These are phyloP conservation scores for Gerris lacustris DNA, from an alignment of 2,888 invertebrate species.

Conservation along the genomic window DNA sequence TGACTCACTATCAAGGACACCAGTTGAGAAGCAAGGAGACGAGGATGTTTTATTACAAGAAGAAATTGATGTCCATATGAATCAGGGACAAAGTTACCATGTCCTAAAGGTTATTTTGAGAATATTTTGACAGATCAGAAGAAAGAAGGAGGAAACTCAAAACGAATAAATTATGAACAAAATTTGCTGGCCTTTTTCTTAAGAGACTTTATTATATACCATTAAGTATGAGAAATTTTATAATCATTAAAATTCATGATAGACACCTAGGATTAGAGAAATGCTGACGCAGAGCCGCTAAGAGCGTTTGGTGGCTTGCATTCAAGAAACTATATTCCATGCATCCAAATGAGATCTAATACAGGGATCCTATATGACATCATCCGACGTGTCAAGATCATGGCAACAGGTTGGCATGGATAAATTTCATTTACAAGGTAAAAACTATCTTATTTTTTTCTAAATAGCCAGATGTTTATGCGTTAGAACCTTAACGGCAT, in stretches of 20 bases:
- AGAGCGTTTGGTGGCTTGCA: constrained; percentile 13
- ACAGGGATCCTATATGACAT: not conserved
- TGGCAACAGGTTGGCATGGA: constrained; percentile 13
- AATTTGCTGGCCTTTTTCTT: too few species aligned
- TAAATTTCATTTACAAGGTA: constrained; percentile 5
- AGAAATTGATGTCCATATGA: not conserved
- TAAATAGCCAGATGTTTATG: constrained; percentile 12
- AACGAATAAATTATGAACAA: too few species aligned
- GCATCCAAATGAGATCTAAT: not conserved
- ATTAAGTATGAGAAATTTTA: constrained; percentile 4
- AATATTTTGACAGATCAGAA: not conserved
- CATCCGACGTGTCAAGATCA: not conserved
- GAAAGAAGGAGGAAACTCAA: not conserved
- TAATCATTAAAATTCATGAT: constrained; percentile 13
- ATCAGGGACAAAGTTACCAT: not conserved
- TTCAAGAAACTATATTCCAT: constrained; percentile 7
- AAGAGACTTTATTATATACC: too few species aligned
- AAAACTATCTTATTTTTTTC: constrained; percentile 11
- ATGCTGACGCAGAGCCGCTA: not conserved
- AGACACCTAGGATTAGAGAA: constrained; percentile 16
- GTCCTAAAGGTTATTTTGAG: not conserved
- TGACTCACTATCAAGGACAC: constrained; percentile 12
- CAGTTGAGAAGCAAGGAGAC: not conserved
- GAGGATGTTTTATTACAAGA: constrained; percentile 2
- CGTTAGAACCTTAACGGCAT: not conserved